phyloP scores from a whole-genome alignment of 2,888 invertebrate species.

The Anarsia innoxiella region DNA sequence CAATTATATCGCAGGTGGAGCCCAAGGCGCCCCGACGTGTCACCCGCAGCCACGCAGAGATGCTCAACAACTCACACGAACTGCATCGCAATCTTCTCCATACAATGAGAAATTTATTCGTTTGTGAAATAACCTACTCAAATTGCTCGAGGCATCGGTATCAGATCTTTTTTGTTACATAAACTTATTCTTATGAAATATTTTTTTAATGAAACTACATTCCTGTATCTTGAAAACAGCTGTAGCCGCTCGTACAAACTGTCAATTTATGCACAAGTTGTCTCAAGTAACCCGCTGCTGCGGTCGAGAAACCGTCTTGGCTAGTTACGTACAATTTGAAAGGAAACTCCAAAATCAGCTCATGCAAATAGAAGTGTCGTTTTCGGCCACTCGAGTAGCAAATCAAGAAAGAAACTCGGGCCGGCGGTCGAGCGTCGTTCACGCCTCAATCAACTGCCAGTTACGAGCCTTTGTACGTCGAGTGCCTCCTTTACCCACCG shows the following conservation, averaged over 20 bases:
- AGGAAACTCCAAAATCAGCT: conserved; percentile 52
- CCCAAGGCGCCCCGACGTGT: conserved; percentile 18
- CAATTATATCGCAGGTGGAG: conserved; percentile 71
- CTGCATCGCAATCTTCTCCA: too few relatives aligned
- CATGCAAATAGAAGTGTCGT: conserved; percentile 71
- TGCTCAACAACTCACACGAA: neutral
- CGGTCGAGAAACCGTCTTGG: conserved; percentile 16
- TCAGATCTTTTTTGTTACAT: too few relatives aligned
- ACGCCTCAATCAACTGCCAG: conserved; percentile 72
- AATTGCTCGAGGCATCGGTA: too few relatives aligned
- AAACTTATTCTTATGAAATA: too few relatives aligned
- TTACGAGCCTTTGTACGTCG: conserved; percentile 58
- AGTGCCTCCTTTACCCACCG: conserved; percentile 48
- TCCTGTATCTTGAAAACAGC: too few relatives aligned
- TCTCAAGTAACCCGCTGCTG: conserved; percentile 1
- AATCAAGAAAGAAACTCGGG: conserved; percentile 71
- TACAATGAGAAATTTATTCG: neutral
- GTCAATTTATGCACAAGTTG: too few relatives aligned
- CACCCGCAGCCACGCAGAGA: neutral
- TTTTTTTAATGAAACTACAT: too few relatives aligned
- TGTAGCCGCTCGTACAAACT: too few relatives aligned
- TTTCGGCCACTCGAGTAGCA: conserved; percentile 67
- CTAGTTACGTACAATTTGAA: conserved; percentile 28
- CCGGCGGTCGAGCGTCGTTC: conserved; percentile 63
- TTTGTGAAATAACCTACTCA: neutral